phyloP scores from a whole-genome alignment of 2,888 invertebrate genomes.

The Tillus elongatus region DNA sequence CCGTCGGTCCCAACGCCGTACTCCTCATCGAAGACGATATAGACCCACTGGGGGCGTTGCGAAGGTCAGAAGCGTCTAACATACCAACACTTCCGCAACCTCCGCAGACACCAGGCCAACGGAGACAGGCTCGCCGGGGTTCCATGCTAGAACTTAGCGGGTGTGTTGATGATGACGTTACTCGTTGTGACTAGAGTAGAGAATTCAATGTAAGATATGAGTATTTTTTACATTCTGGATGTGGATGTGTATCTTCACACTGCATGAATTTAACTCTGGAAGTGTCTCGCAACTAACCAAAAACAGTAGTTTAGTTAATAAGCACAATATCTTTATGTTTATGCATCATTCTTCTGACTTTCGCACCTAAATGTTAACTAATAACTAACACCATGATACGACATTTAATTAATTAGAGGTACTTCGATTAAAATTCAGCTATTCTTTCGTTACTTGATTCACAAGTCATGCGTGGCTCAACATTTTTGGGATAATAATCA shows the following conservation, averaged over 20 bases:
- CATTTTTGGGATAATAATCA: too few species aligned
- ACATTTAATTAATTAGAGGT: too few species aligned
- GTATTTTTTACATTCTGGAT: constrained; percentile 16
- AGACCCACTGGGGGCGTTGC: constrained; percentile 36
- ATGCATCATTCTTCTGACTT: too few species aligned
- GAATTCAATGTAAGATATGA: constrained; percentile 24
- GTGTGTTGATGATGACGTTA: constrained; percentile 44
- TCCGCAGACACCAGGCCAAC: constrained; percentile 51
- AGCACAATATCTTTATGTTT: too few species aligned
- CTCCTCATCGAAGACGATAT: constrained; percentile 50
- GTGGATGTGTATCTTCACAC: constrained; percentile 15
- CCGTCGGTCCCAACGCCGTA: constrained; percentile 37
- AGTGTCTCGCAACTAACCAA: constrained; percentile 7
- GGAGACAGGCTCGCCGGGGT: constrained; percentile 63
- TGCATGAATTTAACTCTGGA: constrained; percentile 16
- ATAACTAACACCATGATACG: too few species aligned
- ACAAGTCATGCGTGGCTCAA: too few species aligned
- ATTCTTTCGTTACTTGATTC: too few species aligned
- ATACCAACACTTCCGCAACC: constrained; percentile 38
- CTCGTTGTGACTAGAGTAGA: constrained; percentile 10
- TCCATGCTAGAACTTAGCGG: constrained; percentile 76
- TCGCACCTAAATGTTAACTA: too few species aligned
- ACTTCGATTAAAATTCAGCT: too few species aligned
- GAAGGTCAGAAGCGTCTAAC: constrained; percentile 43
- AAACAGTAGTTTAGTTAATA: neutral